Conservation (phyloP, 2,888 invertebrate species). For the Pandemis corylana region DNA sequence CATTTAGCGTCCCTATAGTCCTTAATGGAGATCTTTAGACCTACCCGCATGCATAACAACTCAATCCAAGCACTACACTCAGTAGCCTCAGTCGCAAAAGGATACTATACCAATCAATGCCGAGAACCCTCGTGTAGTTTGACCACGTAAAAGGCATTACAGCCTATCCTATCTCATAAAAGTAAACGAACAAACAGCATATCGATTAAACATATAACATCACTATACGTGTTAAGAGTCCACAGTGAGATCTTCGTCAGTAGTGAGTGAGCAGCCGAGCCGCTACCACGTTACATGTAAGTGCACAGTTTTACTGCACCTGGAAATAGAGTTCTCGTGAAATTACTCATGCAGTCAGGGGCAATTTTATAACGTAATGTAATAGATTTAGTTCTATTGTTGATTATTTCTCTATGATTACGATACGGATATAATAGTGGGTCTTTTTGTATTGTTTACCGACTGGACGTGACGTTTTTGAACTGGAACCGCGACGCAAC, state of each 20-base stretch:
- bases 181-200: slow-evolving; percentile 1
- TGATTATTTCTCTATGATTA: background rate
- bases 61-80: no score
- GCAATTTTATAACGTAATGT: background rate
- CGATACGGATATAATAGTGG: background rate
- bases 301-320: slow-evolving; percentile 45
- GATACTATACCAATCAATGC: no score
- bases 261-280: slow-evolving; percentile 53
- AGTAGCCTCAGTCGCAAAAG: no score
- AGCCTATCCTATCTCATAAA: background rate
- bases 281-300: slow-evolving; percentile 59
- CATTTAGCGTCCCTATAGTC: no score
- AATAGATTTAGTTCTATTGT: background rate
- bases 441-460: slow-evolving; percentile 13
- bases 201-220: slow-evolving; percentile 36
- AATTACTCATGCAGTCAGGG: slow-evolving; percentile 1
- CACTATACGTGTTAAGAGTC: slow-evolving; percentile 1
- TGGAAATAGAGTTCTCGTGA: slow-evolving; percentile 13
- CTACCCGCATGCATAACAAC: no score
- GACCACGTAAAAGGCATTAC: background rate
- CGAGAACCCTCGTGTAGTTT: no score
- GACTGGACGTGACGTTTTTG: slow-evolving; percentile 16
- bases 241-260: slow-evolving; percentile 44
- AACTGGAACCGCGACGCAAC: slow-evolving; percentile 2
- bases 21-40: no score